Percentiles rank a stretch among this genome's conserved stretches.
Evolutionary conservation across 2,113 vertebrate genomes (phyloP).

Genomic region (Atlantisia rogersi): DNA sequence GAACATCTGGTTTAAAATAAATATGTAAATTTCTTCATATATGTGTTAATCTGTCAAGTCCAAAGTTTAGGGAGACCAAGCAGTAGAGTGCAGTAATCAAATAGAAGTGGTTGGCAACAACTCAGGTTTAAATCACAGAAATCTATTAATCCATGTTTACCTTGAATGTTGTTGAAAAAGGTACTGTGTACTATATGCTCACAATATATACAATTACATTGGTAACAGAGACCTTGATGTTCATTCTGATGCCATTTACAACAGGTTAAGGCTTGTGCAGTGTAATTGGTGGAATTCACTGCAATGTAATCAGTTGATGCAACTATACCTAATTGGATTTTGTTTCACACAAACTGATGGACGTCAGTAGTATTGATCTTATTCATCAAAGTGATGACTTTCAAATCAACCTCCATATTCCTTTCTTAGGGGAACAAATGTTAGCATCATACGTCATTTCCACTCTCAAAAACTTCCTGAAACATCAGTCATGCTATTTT

Average conservation of each 20-base stretch:
- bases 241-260: neutral
- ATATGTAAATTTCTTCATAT: constrained; percentile 67
- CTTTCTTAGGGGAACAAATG: neutral
- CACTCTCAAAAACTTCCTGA: neutral
- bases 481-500: neutral
- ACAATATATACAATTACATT: neutral
- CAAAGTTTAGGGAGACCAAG: constrained; percentile 20
- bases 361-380: neutral
- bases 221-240: neutral
- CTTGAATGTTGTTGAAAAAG: neutral
- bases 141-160: neutral
- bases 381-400: neutral
- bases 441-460: neutral
- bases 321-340: neutral
- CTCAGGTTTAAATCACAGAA: neutral
- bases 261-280: neutral
- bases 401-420: neutral
- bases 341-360: neutral
- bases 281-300: neutral
- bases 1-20: constrained; percentile 68
- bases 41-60: constrained; percentile 68
- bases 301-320: neutral
- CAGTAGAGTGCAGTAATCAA: neutral
- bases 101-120: neutral
- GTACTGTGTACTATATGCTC: neutral